These are phyloP conservation scores for Myotis brandtii DNA, from an alignment of 2,113 vertebrate genomes.

Conservation along the genomic window DNA sequence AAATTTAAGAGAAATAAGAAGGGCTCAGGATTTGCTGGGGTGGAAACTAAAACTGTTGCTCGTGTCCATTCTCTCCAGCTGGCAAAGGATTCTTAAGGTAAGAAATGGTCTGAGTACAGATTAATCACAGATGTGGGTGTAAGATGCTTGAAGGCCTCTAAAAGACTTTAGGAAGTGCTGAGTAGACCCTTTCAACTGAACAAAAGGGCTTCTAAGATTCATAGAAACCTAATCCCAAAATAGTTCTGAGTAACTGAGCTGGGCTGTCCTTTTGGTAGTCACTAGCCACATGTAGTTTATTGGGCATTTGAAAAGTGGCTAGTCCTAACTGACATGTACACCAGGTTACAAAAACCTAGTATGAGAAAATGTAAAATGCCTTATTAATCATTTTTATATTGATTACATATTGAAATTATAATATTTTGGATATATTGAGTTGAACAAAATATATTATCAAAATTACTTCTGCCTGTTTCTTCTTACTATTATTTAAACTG, in stretches of 20 bases:
- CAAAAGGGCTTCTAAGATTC: not conserved
- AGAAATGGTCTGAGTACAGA: not conserved
- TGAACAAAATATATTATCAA: slow-evolving; percentile 40
- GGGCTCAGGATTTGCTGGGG: not conserved
- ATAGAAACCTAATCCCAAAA: not conserved
- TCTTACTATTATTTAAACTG: not conserved
- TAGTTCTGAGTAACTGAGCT: not conserved
- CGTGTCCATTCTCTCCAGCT: not conserved
- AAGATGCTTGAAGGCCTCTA: not conserved
- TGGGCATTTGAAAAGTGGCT: not conserved
- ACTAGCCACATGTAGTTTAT: not conserved
- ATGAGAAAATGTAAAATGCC: not conserved
- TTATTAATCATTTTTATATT: not conserved
- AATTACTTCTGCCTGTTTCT: not conserved
- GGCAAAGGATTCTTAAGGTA: not conserved
- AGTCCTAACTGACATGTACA: not conserved
- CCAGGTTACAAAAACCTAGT: not conserved
- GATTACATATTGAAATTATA: not conserved
- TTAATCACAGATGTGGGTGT: not conserved
- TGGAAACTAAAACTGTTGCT: not conserved
- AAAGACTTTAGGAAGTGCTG: not conserved
- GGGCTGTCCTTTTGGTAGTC: not conserved
- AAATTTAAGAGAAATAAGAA: not conserved
- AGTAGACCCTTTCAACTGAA: not conserved
- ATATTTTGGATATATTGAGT: not conserved